Evolutionary conservation across 2,888 invertebrate genomes (phyloP), one percentile per base, ranked within the genome.

Genomic region (Aphidoletes aphidimyza): DNA sequence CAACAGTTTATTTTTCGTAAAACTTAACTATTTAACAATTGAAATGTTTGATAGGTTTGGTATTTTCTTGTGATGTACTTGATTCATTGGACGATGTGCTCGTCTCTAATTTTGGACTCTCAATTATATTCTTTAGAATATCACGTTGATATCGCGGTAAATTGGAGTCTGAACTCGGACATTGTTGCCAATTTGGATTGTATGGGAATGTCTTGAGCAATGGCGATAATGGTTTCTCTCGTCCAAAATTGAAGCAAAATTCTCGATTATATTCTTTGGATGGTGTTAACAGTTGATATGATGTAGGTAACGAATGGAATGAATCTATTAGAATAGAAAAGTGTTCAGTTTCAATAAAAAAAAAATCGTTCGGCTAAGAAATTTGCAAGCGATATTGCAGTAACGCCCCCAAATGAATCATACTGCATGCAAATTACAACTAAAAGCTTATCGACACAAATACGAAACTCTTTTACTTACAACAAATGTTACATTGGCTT

Each of bases 121-220:
- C 42, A 14, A n/a, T 42, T 42, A 42, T 9, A 42, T 42, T 42
- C 42, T 42, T 6, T 42, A 42, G 42, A 14, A 30, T 2, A 14
- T 69, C 69, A 11, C 69, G 69, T 34, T 14, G 69, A 6, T 69
- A 30, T 30, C 69, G 30, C 34, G 69, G 34, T 69, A 30, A 34
- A 69, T 69, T 69, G 26, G 69, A 69, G 2, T 30, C 34, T 0
- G 69, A 30, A 2, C 69, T 69, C 6, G 69, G 69, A n/a, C 17
- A 69, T n/a, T 34, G 69, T 69, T 69, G 19, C 69, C 69, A 69
- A 26, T 36, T 36, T 37, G 3, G 81, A 81, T 81, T 37, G 17
- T 81, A n/a, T n/a, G 36, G 37, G 37, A 81, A 37, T 81, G 78
- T 2, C 36, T 5, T 2, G n/a, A 22, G 14, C 22, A 54, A 5